These are phyloP conservation scores for Arge pagana DNA, from an alignment of 2,888 invertebrate species.

Conservation along the genomic window DNA sequence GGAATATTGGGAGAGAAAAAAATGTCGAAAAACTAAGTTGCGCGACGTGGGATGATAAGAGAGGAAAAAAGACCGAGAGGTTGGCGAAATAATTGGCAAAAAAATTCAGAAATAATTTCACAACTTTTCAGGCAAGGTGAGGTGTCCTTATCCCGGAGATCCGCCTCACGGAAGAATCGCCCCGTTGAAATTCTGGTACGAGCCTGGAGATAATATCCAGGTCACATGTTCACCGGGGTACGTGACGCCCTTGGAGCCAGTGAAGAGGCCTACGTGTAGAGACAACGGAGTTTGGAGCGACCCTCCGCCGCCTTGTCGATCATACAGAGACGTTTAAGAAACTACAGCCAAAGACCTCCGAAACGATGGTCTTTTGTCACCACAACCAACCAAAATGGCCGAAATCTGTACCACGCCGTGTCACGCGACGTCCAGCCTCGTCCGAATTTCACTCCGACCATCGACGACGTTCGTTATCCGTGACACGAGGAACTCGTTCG, in stretches of 20 bases:
- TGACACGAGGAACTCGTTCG: no score
- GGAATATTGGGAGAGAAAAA: no score
- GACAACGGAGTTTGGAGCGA: conserved; percentile 73
- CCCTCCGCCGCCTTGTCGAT: conserved; percentile 70
- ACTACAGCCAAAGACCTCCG: no score
- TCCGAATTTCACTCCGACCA: not conserved
- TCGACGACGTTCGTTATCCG: no score
- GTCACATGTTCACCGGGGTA: conserved; percentile 72
- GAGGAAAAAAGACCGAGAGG: not conserved
- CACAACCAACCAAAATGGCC: no score
- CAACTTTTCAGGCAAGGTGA: conserved; percentile 66
- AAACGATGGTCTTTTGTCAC: no score
- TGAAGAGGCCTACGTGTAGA: conserved; percentile 67
- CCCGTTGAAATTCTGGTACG: conserved; percentile 75
- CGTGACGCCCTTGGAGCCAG: conserved; percentile 61
- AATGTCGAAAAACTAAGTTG: no score
- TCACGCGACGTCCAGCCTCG: conserved; percentile 2
- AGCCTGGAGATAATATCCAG: conserved; percentile 73
- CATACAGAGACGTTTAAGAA: conserved; percentile 65
- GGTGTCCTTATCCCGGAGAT: conserved; percentile 74
- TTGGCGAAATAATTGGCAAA: not conserved
- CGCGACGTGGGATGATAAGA: no score
- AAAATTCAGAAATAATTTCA: not conserved
- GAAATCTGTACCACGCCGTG: not conserved
- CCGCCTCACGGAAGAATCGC: conserved; percentile 72